These are phyloP conservation scores for Pseudocheirus occidentalis DNA, from an alignment of 2,797 vertebrate species.

Conservation along the genomic window DNA sequence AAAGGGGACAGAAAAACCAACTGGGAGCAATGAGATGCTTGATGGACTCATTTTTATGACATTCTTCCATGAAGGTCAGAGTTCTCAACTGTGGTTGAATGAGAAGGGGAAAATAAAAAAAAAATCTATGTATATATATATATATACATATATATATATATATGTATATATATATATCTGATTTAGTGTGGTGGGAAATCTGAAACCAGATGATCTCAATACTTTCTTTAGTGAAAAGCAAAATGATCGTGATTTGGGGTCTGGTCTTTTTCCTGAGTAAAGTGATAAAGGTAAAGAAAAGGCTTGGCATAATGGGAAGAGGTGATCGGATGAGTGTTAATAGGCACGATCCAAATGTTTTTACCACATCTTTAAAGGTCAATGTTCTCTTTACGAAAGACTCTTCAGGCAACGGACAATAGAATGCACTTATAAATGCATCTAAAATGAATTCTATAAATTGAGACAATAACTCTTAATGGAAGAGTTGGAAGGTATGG, in stretches of 20 bases:
- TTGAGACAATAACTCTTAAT: not conserved
- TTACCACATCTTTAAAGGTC: not conserved
- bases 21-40: slow-evolving; percentile 7
- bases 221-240: not conserved
- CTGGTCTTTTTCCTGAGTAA: not conserved
- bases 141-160: too few species aligned
- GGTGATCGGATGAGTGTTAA: not conserved
- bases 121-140: too few species aligned
- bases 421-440: not conserved
- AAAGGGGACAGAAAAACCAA: not conserved
- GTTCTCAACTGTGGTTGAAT: not conserved
- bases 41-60: slow-evolving; percentile 15
- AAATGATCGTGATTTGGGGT: slow-evolving; percentile 22
- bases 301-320: not conserved
- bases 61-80: not conserved
- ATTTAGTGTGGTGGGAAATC: not conserved
- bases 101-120: not conserved
- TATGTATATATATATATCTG: not conserved
- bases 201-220: slow-evolving; percentile 20
- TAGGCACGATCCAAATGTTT: not conserved
- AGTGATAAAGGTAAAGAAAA: not conserved
- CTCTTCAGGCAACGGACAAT: not conserved
- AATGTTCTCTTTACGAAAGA: not conserved
- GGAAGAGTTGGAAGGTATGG: not conserved
- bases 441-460: not conserved